Base-by-base conservation (phyloP, 2,113 vertebrate species). In the Xyliphius kryptos region DNA sequence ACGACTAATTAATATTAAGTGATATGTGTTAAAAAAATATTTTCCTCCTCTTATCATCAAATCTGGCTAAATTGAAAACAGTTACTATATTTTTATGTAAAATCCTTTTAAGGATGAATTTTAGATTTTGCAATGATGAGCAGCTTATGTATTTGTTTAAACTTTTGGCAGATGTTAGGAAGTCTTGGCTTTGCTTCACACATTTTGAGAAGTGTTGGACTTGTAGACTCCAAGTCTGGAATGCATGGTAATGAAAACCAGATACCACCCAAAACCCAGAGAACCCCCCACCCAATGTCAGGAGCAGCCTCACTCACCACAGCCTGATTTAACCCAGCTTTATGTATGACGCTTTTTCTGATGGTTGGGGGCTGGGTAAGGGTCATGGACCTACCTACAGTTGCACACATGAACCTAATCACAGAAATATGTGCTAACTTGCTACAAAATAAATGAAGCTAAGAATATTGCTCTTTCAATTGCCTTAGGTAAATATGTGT, bases 141-240 rank as follows among this genome's bases (percentile, higher is more conserved):
- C 41, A 36, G 16, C 15, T 44, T 37, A 46, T 64, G n/a, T 22
- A 57, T 57, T 50, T 50, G 17, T 32, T 52, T 22, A 37, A 52
- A 60, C 16, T 61, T 49, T 56, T 20, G 36, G 13, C 14, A 66
- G 55, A 66, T 21, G 41, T 58, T 44, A 51, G 47, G 37, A 58
- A 51, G 47, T 66, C 16, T 36, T 53, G 48, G 61, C 14, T 37
- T 66, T 20, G 20, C 54, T 66, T 50, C 56, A 53, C 32, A 44
- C n/a, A 50, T 58, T 61, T 74, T 48, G 81, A 87, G 87, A 87
- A 87, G 89, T 81, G 20, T 47, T 68, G 63, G 60, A 61, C 48
- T 61, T 37, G 40, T 51, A 58, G 63, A 60, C 58, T 63, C 51
- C 12, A 51, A 68, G 53, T 59, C 61, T 68, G 73, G 70, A 69